Percentiles rank a stretch among this genome's conserved stretches.
Evolutionary conservation across 2,888 invertebrate species (phyloP).

Genomic region (Stegophylla sp.): DNA sequence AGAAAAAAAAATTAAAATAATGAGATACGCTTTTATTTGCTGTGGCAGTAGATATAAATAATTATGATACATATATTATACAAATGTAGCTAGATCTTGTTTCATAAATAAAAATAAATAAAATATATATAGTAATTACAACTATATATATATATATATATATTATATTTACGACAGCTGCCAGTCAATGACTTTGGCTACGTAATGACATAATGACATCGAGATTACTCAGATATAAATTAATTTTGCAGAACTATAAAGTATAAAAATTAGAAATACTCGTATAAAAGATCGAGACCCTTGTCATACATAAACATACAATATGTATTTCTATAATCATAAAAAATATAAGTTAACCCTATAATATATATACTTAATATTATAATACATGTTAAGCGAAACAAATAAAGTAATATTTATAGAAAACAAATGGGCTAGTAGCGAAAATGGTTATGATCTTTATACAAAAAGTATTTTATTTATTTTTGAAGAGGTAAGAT

Average conservation of each 20-base stretch:
- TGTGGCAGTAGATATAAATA: too few species aligned
- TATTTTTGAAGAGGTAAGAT: not conserved
- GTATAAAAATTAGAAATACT: constrained; percentile 17
- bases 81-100: not conserved
- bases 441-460: constrained; percentile 4
- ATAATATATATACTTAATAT: constrained; percentile 19
- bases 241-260: constrained; percentile 34
- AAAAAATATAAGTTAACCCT: constrained; percentile 18
- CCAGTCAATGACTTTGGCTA: not conserved
- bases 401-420: constrained; percentile 15
- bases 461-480: constrained; percentile 10
- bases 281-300: not conserved
- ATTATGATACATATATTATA: too few species aligned
- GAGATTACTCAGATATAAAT: constrained; percentile 10
- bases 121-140: constrained; percentile 23
- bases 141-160: too few species aligned
- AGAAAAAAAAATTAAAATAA: too few species aligned
- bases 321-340: not conserved
- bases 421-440: constrained; percentile 20
- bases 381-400: constrained; percentile 27
- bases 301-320: not conserved
- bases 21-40: too few species aligned
- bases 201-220: not conserved
- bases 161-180: constrained; percentile 15
- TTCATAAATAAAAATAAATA: constrained; percentile 36